Conservation (phyloP, 2,113 vertebrate species). For the Strigops habroptila region DNA sequence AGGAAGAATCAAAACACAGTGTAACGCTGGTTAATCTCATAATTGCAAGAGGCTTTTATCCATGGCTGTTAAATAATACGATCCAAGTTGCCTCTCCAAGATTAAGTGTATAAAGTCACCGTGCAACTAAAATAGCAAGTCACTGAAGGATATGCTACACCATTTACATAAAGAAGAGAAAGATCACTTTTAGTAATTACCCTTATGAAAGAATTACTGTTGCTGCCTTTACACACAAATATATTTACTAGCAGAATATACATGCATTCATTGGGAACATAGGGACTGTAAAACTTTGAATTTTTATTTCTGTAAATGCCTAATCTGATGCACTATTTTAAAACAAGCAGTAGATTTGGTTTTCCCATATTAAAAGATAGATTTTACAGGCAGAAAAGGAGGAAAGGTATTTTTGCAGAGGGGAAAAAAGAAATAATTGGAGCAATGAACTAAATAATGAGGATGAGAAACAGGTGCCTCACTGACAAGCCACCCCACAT, state of each 20-base stretch:
- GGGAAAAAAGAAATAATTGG: not conserved
- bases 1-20: slow-evolving; percentile 42
- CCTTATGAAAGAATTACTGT: not conserved
- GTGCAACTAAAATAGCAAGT: slow-evolving; percentile 21
- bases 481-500: not conserved
- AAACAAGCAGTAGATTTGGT: not conserved
- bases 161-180: not conserved
- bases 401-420: not conserved
- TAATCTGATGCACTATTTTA: not conserved
- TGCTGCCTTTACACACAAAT: not conserved
- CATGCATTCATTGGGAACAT: not conserved
- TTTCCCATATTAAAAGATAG: not conserved
- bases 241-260: not conserved
- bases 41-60: slow-evolving; percentile 54
- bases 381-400: not conserved
- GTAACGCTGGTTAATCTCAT: slow-evolving; percentile 55
- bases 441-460: not conserved
- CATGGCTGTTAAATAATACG: slow-evolving; percentile 39
- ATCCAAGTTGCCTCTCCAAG: slow-evolving; percentile 3
- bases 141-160: not conserved
- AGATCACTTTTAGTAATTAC: not conserved
- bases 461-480: not conserved
- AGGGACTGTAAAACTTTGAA: not conserved
- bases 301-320: not conserved
- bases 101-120: slow-evolving; percentile 24